Conservation (phyloP, 2,888 invertebrate species). For the Listrodromus nycthemerus region DNA sequence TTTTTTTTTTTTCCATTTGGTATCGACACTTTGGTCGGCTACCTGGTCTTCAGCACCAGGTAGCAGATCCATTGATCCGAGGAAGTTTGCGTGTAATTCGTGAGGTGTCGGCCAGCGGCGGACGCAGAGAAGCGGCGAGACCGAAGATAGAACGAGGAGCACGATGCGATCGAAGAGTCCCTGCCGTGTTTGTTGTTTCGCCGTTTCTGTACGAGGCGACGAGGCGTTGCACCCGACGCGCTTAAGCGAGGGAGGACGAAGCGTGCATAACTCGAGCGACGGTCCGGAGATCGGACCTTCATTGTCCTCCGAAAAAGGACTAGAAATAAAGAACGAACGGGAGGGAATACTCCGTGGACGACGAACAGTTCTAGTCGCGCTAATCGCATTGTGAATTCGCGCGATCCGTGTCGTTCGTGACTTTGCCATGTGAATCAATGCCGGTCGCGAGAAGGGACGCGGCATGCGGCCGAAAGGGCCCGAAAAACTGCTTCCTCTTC, state of each 20-base stretch:
- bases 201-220: constrained; percentile 42
- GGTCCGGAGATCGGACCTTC: constrained; percentile 52
- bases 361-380: constrained; percentile 59
- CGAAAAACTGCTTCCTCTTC: constrained; percentile 59
- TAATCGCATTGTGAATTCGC: constrained; percentile 78
- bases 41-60: constrained; percentile 27
- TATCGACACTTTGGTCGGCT: background rate
- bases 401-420: constrained; percentile 72
- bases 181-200: constrained; percentile 47
- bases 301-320: constrained; percentile 74
- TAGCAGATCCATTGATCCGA: constrained; percentile 35
- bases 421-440: constrained; percentile 45
- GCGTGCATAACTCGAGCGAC: constrained; percentile 73
- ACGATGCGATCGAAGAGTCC: constrained; percentile 39
- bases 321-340: constrained; percentile 39
- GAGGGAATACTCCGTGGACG: constrained; percentile 30
- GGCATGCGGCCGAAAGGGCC: constrained; percentile 44
- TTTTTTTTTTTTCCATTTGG: constrained; percentile 9
- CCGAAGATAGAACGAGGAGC: constrained; percentile 30
- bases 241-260: constrained; percentile 69
- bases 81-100: constrained; percentile 55
- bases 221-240: constrained; percentile 62
- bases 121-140: constrained; percentile 1
- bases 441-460: constrained; percentile 54
- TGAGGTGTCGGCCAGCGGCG: constrained; percentile 12